These are phyloP conservation scores for Crossocerus cetratus DNA, from an alignment of 2,888 invertebrate species.

Conservation along the genomic window DNA sequence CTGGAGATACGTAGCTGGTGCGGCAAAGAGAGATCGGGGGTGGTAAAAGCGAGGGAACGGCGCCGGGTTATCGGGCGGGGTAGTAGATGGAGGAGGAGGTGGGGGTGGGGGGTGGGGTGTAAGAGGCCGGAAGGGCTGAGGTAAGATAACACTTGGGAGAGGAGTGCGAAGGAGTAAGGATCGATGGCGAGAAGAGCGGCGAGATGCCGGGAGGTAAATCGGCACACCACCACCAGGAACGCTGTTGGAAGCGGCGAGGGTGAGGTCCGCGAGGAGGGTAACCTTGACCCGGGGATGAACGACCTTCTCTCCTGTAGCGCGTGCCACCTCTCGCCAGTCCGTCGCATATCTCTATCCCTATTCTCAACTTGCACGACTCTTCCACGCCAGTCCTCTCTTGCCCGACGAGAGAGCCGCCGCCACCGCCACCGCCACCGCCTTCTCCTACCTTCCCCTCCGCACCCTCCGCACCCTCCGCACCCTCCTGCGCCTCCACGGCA, in stretches of 20 bases:
- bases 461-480: background rate
- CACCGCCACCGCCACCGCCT: conserved; percentile 36
- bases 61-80: background rate
- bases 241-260: conserved; percentile 47
- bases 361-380: conserved; percentile 48
- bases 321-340: conserved; percentile 60
- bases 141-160: conserved; percentile 26
- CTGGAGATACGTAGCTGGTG: too few relatives aligned
- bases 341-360: conserved; percentile 44
- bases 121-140: background rate
- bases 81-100: background rate
- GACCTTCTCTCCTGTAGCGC: conserved; percentile 69
- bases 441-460: conserved; percentile 16
- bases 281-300: conserved; percentile 77
- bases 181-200: conserved; percentile 52
- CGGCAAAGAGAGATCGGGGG: background rate
- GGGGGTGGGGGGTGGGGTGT: background rate
- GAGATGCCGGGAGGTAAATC: conserved; percentile 52
- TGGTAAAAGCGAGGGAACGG: too few relatives aligned
- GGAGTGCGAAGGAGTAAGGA: conserved; percentile 30
- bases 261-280: conserved; percentile 66
- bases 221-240: conserved; percentile 43
- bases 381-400: conserved; percentile 49
- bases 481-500: conserved; percentile 18
- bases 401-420: conserved; percentile 40